Evolutionary conservation across 2,113 vertebrate genomes (phyloP).

Genomic region (Pterocles burchelli): DNA sequence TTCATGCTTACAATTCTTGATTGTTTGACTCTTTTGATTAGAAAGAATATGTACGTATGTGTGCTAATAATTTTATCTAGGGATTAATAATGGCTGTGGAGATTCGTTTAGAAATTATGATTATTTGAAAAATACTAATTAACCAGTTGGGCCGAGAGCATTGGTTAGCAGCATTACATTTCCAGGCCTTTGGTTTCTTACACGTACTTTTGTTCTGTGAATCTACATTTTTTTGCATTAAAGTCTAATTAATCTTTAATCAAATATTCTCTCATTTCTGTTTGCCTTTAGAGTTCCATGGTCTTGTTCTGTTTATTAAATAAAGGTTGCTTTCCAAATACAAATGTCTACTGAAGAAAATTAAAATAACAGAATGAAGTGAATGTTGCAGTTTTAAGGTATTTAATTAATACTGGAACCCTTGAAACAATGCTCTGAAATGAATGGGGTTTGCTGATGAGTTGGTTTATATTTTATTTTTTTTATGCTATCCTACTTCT

Average conservation of each 20-base stretch:
- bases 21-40: background rate
- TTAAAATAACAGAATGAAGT: background rate
- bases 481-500: background rate
- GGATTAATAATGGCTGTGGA: constrained; percentile 38
- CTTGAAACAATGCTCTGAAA: background rate
- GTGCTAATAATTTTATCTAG: constrained; percentile 13
- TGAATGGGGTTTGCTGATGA: background rate
- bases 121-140: constrained; percentile 53
- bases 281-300: background rate
- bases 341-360: background rate
- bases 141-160: background rate
- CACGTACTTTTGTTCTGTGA: background rate
- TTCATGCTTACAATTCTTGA: background rate
- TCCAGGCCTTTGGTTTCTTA: constrained; percentile 31
- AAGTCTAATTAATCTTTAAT: background rate
- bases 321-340: background rate
- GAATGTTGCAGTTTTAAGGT: background rate
- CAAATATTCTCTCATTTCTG: background rate
- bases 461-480: background rate
- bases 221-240: background rate
- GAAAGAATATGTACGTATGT: background rate
- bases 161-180: background rate
- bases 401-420: background rate
- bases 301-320: background rate
- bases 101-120: constrained; percentile 35